Base-by-base conservation (phyloP, 2,888 invertebrate species). In the Xanthorhoe spadicearia region DNA sequence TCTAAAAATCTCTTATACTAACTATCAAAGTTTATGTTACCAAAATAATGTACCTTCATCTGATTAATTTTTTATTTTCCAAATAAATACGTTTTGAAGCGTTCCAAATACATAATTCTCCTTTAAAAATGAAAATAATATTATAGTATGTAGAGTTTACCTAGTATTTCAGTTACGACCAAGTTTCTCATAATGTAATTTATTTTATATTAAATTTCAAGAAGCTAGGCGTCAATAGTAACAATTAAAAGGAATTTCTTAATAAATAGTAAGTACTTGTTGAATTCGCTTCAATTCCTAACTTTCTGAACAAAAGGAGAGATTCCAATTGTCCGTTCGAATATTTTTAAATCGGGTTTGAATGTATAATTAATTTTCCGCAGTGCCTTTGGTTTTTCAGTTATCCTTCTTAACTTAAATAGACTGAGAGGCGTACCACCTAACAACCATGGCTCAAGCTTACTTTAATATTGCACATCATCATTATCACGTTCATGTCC, bases 361-460 rank as follows among this genome's bases (percentile, higher is more conserved):
- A 68, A 57, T 65, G 58, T 64, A 67, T 70, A 18, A 68, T 68
- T 74, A 72, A 76, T 78, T 74, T 61, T 56, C 50, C 59, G 68
- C 35, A 15, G 35, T 52, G 32, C n/a, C n/a, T 13, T n/a, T 52
- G 9, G 53, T 19, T 19, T 51, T 51, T 51, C 13, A 43, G 10
- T 13, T 43, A 3, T 43, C 13, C 38, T 2, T 13, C 38, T 43
- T 13, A 13, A 43, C 38, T 13, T 13, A 43, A 43, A 43, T 13
- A 43, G 13, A 43, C 38, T 13, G 13, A 43, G 13, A 3, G 10
- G 38, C 3, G 10, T 13, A 43, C 38, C 35, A 23, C 23, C 23
- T 4, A 13, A 10, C 10, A 38, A 38, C 13, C 10, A 13, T 10
- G 13, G n/a, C n/a, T n/a, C 1, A 43, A 43, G 2, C 1, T 43